Base-by-base conservation (phyloP, 2,888 invertebrate genomes). In the Dione juno region DNA sequence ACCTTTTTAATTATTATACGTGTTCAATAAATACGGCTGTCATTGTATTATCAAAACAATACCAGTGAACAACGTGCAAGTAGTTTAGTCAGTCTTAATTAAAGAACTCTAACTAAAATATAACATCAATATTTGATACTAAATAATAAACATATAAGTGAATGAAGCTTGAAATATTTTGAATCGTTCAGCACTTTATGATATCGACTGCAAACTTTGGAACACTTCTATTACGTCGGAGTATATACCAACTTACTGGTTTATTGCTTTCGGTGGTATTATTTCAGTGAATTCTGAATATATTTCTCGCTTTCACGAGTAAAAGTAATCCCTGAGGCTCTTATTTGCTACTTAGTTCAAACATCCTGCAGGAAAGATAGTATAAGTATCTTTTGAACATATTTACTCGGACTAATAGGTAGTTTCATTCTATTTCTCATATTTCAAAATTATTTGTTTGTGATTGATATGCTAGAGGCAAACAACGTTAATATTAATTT, bases 211-310 rank as follows among this genome's bases (percentile, higher is more conserved):
- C 83, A 91, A 92, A 91, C 88, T 92, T 91, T 84, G 86, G 83
- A 88, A 85, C 74, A 76, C 74, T 72, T 72, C 74, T 86, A 86
- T 90, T 86, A 86, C 88, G 85, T 85, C 79, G 80, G 85, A 88
- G 87, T 87, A 83, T 88, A 85, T 88, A 87, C 87, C 85, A 89
- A 91, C 88, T 91, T 91, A 82, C 87, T 86, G 88, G 88, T 92
- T 92, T 92, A 92, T 92, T 87, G 88, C 91, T 87, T 87, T 81
- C 81, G 79, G 82, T 87, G 88, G 91, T 91, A 91, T 92, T 92
- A 92, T 92, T 90, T 92, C 90, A 90, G 88, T 89, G 90, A 89
- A 90, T 86, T 88, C 87, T 75, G 85, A 90, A 91, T 90, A 89
- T 91, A 89, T 90, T 88, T 84, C 82, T 79, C 85, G 83, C 84